Percentiles rank a stretch among this genome's conserved stretches.
Conservation (phyloP, 2,888 invertebrate species). For the Chaetogeoica ovagalla region DNA sequence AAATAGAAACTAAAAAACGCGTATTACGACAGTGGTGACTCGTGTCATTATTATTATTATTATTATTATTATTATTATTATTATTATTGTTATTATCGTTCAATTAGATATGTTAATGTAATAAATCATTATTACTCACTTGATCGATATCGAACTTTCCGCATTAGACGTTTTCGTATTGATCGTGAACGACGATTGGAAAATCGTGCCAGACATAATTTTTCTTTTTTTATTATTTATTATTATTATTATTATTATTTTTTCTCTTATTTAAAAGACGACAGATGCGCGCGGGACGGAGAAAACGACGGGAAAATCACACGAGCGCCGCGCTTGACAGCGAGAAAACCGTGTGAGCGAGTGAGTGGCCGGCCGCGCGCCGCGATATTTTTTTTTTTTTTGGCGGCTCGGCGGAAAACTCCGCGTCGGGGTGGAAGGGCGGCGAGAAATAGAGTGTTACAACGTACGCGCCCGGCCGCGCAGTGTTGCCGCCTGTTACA, state of each 20-base stretch:
- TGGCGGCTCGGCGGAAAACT: conserved; percentile 47
- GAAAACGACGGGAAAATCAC: conserved; percentile 14
- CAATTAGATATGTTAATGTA: too few species aligned
- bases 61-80: too few species aligned
- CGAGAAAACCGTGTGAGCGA: conserved; percentile 22
- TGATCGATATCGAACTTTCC: conserved; percentile 41
- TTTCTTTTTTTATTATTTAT: too few species aligned
- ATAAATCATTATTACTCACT: conserved; percentile 10
- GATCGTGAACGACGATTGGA: conserved; percentile 36
- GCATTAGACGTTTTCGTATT: conserved; percentile 30
- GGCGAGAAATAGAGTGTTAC: neutral
- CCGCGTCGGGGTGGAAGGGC: neutral
- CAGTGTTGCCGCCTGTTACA: conserved; percentile 28
- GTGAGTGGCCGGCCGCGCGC: neutral
- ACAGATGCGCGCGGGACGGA: neutral
- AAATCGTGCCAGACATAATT: conserved; percentile 43
- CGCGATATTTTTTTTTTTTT: too few species aligned
- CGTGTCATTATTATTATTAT: too few species aligned
- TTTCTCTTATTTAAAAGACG: too few species aligned
- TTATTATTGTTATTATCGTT: too few species aligned
- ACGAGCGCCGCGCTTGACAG: conserved; percentile 1
- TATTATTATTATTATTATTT: too few species aligned
- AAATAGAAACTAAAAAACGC: too few species aligned
- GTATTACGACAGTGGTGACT: too few species aligned
- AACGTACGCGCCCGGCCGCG: neutral